Evolutionary conservation across 2,797 vertebrate genomes (phyloP), one percentile per base, ranked within the genome.

Genomic region (Amphiprion clarkii): DNA sequence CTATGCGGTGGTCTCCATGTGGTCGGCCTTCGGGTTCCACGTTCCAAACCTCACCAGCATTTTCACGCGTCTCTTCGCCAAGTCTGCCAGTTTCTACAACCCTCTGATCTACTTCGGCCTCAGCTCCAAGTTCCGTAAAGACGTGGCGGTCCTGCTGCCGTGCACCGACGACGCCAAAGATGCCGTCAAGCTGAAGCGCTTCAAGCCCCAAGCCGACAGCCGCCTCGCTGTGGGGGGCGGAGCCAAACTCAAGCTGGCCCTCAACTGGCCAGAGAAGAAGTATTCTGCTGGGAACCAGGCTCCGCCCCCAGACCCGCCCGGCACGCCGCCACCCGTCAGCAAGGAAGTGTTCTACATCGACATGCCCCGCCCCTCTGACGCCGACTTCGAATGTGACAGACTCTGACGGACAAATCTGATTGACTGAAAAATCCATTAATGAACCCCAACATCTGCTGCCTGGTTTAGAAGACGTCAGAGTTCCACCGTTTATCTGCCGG

Each of bases 21-120:
- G 93, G 93, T 96, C 95, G 0, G 93, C 94, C 29, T 96, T 89
- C 19, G 96, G 96, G 13, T 89, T 92, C 69, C 74, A 94, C 0
- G 91, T 95, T 5, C 93, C 95, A n/a, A 95, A 86, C 66, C 89
- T 95, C 11, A 96, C 95, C 60, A 95, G 95, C 82, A 94, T 96
- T 88, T 93, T 97, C 81, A 93, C 95, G 27, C 94, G 93, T 29
- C 95, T 94, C 59, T 95, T 95, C 56, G 95, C 95, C 71, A 96
- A 97, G 84, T 96, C 96, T 0, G 94, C 95, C 62, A 96, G 93
- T 59, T 96, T 96, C 89, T 95, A 96, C 86, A 96, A 95, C 73
- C 95, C 94, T 0, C 90, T 96, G 79, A 96, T 95, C 74, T 97
- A 96, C 87, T 96, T 97, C 16, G 94, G 95, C 48, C 95, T 96